Percentiles rank a stretch among this genome's conserved stretches.
Conservation (phyloP, 2,797 vertebrate species). For the Emydoidea blandingii region DNA sequence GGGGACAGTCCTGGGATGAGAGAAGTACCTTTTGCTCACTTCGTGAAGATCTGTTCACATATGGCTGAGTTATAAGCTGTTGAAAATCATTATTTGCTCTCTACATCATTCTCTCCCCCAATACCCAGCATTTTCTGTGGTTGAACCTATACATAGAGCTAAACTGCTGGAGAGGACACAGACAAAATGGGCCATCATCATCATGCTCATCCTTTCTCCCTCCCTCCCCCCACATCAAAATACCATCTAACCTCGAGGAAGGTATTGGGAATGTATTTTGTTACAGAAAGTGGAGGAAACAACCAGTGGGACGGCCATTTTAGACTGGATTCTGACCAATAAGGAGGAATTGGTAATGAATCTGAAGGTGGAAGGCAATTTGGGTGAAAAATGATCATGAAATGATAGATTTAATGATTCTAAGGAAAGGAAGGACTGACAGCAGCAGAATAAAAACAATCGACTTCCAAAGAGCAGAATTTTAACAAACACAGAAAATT, state of each 20-base stretch:
- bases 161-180: neutral
- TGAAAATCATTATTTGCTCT: neutral
- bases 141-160: neutral
- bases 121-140: neutral
- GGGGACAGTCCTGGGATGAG: neutral
- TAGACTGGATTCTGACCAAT: too few relatives aligned
- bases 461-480: too few relatives aligned
- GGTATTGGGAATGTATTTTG: too few relatives aligned
- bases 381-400: too few relatives aligned
- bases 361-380: too few relatives aligned
- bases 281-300: too few relatives aligned
- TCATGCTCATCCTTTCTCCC: too few relatives aligned
- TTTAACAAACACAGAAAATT: too few relatives aligned
- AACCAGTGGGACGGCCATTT: neutral
- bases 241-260: neutral
- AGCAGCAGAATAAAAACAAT: too few relatives aligned
- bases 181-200: neutral
- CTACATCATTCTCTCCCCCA: neutral
- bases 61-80: neutral
- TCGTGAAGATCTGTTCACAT: neutral
- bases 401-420: too few relatives aligned
- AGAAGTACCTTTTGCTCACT: neutral
- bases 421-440: too few relatives aligned
- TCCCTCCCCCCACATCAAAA: neutral
- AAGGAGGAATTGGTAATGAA: too few relatives aligned